These are phyloP conservation scores for Leptogaster cylindrica DNA, from an alignment of 2,888 invertebrate species.

Conservation along the genomic window DNA sequence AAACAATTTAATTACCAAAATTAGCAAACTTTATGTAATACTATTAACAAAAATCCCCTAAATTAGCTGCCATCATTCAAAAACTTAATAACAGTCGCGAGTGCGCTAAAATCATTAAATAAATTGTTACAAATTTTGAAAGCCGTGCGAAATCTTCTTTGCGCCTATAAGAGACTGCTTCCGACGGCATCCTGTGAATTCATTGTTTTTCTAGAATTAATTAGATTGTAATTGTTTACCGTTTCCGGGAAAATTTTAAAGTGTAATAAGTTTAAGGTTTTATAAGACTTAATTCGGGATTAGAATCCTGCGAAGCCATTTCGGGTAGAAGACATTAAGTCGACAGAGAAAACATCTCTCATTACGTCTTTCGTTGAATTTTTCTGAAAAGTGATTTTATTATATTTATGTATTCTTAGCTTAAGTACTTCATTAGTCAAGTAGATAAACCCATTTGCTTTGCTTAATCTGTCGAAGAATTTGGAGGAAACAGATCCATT, in stretches of 20 bases:
- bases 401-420: slow-evolving; percentile 4
- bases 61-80: no score
- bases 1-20: no score
- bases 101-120: no score
- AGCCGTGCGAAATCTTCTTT: no score
- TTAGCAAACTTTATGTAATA: no score
- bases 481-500: neutral
- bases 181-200: no score
- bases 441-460: slow-evolving; percentile 16
- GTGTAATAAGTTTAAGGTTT: slow-evolving; percentile 25
- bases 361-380: neutral
- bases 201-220: slow-evolving; percentile 22
- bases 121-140: no score
- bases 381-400: slow-evolving; percentile 21
- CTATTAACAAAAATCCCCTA: no score
- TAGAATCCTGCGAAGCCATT: slow-evolving; percentile 8
- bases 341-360: neutral
- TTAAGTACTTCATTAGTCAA: slow-evolving; percentile 26
- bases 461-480: slow-evolving; percentile 15
- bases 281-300: slow-evolving; percentile 8
- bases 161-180: no score
- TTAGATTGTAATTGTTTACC: slow-evolving; percentile 15
- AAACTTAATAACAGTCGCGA: no score
- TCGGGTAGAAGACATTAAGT: neutral
- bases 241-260: neutral